Evolutionary conservation across 35 echinoderm and acorn worm species (phyloP).

Genomic region (Lytechinus pictus): DNA sequence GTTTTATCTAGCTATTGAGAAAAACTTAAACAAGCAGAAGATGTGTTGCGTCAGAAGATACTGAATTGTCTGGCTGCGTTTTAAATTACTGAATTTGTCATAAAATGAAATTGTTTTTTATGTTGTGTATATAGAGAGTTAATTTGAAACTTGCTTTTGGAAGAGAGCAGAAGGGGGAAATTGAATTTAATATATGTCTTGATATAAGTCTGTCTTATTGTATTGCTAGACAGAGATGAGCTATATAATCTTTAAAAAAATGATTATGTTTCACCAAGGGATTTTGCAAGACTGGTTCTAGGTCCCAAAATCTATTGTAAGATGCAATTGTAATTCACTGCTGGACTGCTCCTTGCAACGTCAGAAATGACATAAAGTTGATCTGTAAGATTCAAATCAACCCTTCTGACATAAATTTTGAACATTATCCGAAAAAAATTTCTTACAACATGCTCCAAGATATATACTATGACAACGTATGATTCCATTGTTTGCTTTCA

Average conservation of each 20-base stretch:
- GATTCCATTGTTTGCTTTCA: too few relatives aligned
- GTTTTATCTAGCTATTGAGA: background rate
- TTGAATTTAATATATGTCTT: background rate
- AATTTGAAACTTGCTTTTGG: background rate
- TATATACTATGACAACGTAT: too few relatives aligned
- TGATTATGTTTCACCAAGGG: too few relatives aligned
- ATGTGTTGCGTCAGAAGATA: background rate
- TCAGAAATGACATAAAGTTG: too few relatives aligned
- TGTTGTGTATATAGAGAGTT: background rate
- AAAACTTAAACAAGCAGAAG: background rate
- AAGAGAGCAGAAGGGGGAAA: background rate
- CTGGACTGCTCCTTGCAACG: too few relatives aligned
- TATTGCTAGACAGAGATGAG: background rate
- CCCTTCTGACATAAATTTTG: too few relatives aligned
- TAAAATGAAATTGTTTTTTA: background rate
- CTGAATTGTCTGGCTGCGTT: background rate
- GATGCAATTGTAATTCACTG: too few relatives aligned
- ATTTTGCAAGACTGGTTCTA: too few relatives aligned
- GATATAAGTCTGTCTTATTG: background rate
- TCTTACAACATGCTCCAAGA: too few relatives aligned
- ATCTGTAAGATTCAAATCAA: too few relatives aligned
- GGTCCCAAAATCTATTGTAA: too few relatives aligned
- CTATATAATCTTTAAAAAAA: background rate
- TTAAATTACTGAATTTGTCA: constrained; percentile 1
- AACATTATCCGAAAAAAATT: too few relatives aligned